Conservation (phyloP, 2,797 vertebrate genomes). For the Trematomus bernacchii region DNA sequence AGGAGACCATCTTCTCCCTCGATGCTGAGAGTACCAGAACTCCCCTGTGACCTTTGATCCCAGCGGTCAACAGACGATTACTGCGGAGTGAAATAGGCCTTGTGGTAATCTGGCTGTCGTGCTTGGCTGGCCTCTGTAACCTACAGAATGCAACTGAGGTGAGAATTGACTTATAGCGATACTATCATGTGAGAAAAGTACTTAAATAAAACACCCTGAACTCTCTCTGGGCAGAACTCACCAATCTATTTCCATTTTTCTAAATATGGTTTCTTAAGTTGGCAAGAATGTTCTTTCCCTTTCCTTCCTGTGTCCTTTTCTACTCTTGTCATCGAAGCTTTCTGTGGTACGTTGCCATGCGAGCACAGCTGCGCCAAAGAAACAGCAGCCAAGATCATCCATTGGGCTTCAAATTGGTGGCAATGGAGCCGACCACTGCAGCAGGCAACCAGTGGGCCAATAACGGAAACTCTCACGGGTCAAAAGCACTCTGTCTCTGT, state of each 20-base stretch:
- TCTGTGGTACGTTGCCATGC: conserved; percentile 64
- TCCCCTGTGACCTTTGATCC: conserved; percentile 71
- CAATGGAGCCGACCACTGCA: conserved; percentile 39
- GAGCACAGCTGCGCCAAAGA: conserved; percentile 70
- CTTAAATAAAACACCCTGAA: not conserved
- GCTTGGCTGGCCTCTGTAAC: conserved; percentile 43
- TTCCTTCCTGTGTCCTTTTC: conserved; percentile 54
- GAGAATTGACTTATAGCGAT: conserved; percentile 46
- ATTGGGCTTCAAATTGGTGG: conserved; percentile 57
- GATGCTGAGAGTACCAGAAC: conserved; percentile 21
- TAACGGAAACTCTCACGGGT: conserved; percentile 60
- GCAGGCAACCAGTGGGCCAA: conserved; percentile 44
- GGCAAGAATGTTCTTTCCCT: conserved; percentile 24
- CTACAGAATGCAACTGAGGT: conserved; percentile 51
- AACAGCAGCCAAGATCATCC: conserved; percentile 71
- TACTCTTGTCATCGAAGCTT: conserved; percentile 37
- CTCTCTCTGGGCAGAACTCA: not conserved
- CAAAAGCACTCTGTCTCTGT: conserved; percentile 60
- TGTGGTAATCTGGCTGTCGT: conserved; percentile 72
- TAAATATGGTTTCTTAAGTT: conserved; percentile 28
- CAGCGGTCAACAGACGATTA: conserved; percentile 68
- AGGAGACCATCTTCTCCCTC: conserved; percentile 40
- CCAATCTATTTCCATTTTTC: conserved; percentile 5
- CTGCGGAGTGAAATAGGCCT: conserved; percentile 61
- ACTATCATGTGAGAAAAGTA: not conserved